A percentile compares a stretch with the other conserved stretches of the same genome.
These are phyloP conservation scores for Arizona elegans DNA, from an alignment of 2,113 vertebrate species.

Conservation along the genomic window DNA sequence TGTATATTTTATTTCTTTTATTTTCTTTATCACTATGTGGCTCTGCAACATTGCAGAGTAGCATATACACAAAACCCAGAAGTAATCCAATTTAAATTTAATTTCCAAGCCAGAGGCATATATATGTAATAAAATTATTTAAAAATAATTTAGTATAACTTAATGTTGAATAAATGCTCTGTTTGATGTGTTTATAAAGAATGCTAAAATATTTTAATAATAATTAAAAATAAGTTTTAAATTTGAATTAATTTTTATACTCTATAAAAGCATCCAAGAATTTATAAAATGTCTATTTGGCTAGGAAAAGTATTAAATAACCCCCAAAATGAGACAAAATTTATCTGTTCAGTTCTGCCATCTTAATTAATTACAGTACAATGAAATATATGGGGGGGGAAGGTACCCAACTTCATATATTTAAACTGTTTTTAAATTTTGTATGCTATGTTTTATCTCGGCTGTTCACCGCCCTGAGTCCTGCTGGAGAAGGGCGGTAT, in stretches of 20 bases:
- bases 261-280: neutral
- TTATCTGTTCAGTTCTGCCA: neutral
- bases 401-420: neutral
- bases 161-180: neutral
- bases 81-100: neutral
- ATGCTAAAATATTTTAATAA: neutral
- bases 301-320: neutral
- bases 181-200: neutral
- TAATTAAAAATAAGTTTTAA: neutral
- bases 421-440: too few relatives aligned
- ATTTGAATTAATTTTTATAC: neutral
- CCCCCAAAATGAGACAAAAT: neutral
- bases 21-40: neutral
- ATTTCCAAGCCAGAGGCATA: neutral
- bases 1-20: neutral
- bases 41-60: neutral
- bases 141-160: neutral
- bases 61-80: neutral
- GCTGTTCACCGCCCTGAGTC: too few relatives aligned
- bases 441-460: too few relatives aligned
- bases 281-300: neutral
- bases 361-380: neutral
- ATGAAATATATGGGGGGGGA: neutral
- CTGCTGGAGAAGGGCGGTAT: too few relatives aligned
- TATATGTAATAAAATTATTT: neutral